Conservation (phyloP, 2,113 vertebrate genomes). For the Apteryx mantelli region DNA sequence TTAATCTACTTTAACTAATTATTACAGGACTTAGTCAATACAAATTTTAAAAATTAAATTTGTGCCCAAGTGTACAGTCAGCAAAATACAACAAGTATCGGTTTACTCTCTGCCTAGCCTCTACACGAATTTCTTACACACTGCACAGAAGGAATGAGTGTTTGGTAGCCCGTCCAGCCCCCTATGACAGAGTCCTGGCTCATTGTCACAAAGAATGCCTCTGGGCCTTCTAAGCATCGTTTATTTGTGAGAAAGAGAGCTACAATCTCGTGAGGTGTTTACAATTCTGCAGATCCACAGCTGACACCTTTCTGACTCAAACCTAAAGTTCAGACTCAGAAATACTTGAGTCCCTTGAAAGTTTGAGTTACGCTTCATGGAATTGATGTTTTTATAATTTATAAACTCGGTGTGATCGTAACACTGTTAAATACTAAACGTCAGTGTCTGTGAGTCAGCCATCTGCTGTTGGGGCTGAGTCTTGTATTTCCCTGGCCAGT, state of each 20-base stretch:
- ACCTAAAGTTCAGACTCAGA: constrained; percentile 39
- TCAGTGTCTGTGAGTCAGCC: constrained; percentile 12
- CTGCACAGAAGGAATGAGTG: neutral
- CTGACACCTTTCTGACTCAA: constrained; percentile 59
- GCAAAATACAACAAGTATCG: neutral
- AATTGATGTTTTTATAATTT: constrained; percentile 43
- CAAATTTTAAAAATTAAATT: neutral
- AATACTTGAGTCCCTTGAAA: constrained; percentile 52
- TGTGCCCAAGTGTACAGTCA: neutral
- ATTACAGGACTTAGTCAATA: neutral
- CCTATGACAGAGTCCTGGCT: neutral
- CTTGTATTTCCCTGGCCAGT: neutral
- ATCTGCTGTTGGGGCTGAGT: constrained; percentile 41
- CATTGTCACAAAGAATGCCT: neutral
- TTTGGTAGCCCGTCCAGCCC: neutral
- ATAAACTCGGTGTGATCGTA: neutral
- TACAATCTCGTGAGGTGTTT: neutral
- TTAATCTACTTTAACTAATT: neutral
- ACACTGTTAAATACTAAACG: neutral
- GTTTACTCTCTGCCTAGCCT: neutral
- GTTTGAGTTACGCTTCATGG: constrained; percentile 45
- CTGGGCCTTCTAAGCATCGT: neutral
- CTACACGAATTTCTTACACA: neutral
- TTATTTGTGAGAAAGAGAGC: neutral
- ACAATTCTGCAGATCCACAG: constrained; percentile 13